Percentiles rank a stretch among this genome's conserved stretches.
Evolutionary conservation across 2,113 vertebrate genomes (phyloP).

Genomic region (Salvelinus sp.): DNA sequence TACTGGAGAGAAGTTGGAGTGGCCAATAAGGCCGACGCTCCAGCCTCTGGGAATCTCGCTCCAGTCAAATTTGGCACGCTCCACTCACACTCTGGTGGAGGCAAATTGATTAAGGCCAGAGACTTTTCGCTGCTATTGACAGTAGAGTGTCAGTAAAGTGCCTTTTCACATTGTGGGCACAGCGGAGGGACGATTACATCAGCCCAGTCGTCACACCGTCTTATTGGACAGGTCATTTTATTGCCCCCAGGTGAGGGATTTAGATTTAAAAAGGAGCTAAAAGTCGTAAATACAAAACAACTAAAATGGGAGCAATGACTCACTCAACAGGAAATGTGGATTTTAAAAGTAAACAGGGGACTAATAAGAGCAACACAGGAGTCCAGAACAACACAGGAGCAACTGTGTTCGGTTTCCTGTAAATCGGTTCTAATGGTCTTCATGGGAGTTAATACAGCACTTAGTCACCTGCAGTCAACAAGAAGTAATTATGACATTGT

Average conservation of each 20-base stretch:
- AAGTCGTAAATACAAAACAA: background rate
- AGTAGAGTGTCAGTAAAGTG: constrained; percentile 36
- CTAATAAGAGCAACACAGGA: background rate
- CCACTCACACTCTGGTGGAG: too few relatives aligned
- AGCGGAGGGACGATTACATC: constrained; percentile 35
- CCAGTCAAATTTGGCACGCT: too few relatives aligned
- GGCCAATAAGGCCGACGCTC: too few relatives aligned
- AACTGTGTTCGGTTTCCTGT: too few relatives aligned
- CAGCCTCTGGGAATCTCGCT: too few relatives aligned
- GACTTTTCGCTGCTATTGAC: constrained; percentile 15
- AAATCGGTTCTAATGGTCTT: too few relatives aligned
- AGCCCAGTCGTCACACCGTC: constrained; percentile 4
- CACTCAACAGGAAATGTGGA: constrained; percentile 1
- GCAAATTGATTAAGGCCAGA: constrained; percentile 28
- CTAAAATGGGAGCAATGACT: background rate
- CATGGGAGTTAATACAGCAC: too few relatives aligned
- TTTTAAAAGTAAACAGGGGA: background rate
- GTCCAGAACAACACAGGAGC: too few relatives aligned
- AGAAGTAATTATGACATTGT: too few relatives aligned
- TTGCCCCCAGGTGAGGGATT: constrained; percentile 14
- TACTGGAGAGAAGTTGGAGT: too few relatives aligned
- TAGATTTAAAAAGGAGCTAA: background rate
- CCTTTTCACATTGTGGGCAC: constrained; percentile 25
- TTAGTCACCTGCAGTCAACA: too few relatives aligned
- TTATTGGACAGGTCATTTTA: constrained; percentile 33